Conservation (phyloP, 23 tunicate genomes). For the Phallusia fumigata region DNA sequence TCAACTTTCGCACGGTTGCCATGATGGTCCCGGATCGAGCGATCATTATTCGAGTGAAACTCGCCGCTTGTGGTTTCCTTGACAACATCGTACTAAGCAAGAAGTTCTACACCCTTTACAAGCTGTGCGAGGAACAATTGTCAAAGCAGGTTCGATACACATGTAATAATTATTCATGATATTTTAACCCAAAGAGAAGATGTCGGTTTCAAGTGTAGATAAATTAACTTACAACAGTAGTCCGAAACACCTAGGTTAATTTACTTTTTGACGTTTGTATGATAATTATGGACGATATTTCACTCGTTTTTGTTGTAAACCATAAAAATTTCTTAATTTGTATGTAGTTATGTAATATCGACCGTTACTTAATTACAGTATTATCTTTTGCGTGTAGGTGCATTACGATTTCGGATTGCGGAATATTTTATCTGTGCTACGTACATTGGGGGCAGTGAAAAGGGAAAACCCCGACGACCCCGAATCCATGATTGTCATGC, state of each 20-base stretch:
- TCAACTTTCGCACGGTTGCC: constrained; percentile 86
- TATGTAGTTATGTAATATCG: too few species aligned
- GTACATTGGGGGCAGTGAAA: constrained; percentile 86
- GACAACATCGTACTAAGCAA: constrained; percentile 70
- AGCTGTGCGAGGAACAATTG: constrained; percentile 87
- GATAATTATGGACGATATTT: background rate
- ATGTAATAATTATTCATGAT: too few species aligned
- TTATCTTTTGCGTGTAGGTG: constrained; percentile 31
- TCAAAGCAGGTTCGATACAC: constrained; percentile 69
- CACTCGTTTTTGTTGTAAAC: background rate
- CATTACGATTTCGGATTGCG: constrained; percentile 92
- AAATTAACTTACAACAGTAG: too few species aligned
- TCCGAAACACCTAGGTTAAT: too few species aligned
- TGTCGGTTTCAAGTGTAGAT: too few species aligned
- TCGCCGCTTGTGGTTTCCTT: constrained; percentile 80
- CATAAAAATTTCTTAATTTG: too few species aligned
- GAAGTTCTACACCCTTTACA: constrained; percentile 84
- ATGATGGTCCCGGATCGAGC: constrained; percentile 97
- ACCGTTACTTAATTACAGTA: background rate
- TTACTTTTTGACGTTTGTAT: too few species aligned
- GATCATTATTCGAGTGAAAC: constrained; percentile 85
- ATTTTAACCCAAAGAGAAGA: too few species aligned
- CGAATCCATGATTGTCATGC: constrained; percentile 78
- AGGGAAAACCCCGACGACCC: constrained; percentile 78
- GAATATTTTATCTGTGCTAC: constrained; percentile 78